phyloP scores from a whole-genome alignment of 2,797 vertebrate species.

The Sandelia bainsii region DNA sequence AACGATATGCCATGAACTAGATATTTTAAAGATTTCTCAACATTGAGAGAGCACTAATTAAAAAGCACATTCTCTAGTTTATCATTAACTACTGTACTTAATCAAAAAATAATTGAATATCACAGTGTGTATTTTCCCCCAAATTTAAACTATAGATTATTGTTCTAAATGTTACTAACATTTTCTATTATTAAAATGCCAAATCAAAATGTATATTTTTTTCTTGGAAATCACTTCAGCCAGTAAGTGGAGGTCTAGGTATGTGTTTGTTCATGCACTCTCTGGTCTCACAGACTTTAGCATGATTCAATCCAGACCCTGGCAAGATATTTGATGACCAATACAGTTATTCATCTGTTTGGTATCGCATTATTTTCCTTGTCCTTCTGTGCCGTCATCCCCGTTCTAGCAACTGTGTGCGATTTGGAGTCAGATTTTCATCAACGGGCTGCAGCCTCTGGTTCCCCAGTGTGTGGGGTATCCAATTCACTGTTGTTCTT shows the following conservation, averaged over 20 bases:
- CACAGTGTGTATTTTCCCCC: conserved; percentile 44
- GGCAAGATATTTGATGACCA: conserved; percentile 23
- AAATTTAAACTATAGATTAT: conserved; percentile 29
- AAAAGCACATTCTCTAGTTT: too few species aligned
- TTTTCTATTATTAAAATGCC: conserved; percentile 51
- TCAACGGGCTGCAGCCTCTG: conserved; percentile 10
- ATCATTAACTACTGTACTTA: too few species aligned
- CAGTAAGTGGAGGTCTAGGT: conserved; percentile 34
- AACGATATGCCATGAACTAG: not conserved
- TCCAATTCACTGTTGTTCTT: conserved; percentile 32
- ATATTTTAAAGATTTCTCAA: too few species aligned
- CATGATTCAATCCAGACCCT: conserved; percentile 33
- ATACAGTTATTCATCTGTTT: conserved; percentile 37
- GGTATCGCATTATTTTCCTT: conserved; percentile 23
- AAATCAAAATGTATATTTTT: conserved; percentile 52
- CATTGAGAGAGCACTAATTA: too few species aligned
- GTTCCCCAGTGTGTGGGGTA: conserved; percentile 26
- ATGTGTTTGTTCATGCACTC: conserved; percentile 38
- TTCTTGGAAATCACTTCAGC: conserved; percentile 46
- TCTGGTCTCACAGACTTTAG: conserved; percentile 20
- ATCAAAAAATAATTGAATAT: conserved; percentile 5
- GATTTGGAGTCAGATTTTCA: conserved; percentile 23
- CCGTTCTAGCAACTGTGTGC: conserved; percentile 11
- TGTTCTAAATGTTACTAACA: conserved; percentile 34
- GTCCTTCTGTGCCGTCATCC: conserved; percentile 19